Percentiles rank a stretch among this genome's conserved stretches.
Evolutionary conservation across 2,797 vertebrate genomes (phyloP).

Genomic region (Syngnathus rostellatus): DNA sequence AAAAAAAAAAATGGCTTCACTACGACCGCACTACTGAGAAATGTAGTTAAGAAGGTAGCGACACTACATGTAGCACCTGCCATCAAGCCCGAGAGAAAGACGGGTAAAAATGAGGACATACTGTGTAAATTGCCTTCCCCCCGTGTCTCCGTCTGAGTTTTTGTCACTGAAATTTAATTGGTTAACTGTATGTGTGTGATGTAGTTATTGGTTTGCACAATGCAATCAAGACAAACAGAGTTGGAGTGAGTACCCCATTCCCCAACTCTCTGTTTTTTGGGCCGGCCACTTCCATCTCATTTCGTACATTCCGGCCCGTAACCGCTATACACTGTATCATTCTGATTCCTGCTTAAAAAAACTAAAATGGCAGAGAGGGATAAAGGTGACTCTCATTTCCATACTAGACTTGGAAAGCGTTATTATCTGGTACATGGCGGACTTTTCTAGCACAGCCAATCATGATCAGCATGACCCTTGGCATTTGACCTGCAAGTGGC

Average conservation of each 20-base stretch:
- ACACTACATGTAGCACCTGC: not conserved
- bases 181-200: slow-evolving; percentile 13
- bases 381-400: slow-evolving; percentile 31
- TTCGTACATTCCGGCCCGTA: slow-evolving; percentile 5
- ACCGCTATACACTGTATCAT: slow-evolving; percentile 11
- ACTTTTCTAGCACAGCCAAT: slow-evolving; percentile 9
- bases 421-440: slow-evolving; percentile 7
- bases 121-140: slow-evolving; percentile 29
- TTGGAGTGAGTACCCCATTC: slow-evolving; percentile 4
- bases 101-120: slow-evolving; percentile 45
- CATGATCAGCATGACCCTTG: slow-evolving; percentile 15
- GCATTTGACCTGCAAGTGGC: slow-evolving; percentile 10
- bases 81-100: slow-evolving; percentile 41
- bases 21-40: not conserved
- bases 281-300: slow-evolving; percentile 20
- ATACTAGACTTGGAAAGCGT: slow-evolving; percentile 20
- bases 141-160: slow-evolving; percentile 28
- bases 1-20: not conserved
- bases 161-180: slow-evolving; percentile 25
- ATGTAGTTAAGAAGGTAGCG: not conserved
- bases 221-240: slow-evolving; percentile 43
- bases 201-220: slow-evolving; percentile 37
- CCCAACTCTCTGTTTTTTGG: slow-evolving; percentile 11
- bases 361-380: slow-evolving; percentile 17
- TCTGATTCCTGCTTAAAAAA: slow-evolving; percentile 8